Evolutionary conservation across 2,888 invertebrate species (phyloP), one percentile per base, ranked within the genome.

Genomic region (Mactromeris polynyma): DNA sequence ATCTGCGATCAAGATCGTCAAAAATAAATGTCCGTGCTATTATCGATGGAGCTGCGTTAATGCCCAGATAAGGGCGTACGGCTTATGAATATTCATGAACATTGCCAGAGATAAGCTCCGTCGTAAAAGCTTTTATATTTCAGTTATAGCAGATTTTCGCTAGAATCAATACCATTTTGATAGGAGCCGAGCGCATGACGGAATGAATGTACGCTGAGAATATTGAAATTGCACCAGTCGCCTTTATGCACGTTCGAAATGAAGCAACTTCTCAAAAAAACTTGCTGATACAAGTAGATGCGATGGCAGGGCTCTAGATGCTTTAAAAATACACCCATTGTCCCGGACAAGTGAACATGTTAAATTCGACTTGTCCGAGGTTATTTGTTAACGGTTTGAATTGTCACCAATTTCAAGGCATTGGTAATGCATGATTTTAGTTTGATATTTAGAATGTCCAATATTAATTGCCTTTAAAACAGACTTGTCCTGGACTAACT

Each of bases 61-160:
- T 89, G 83, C 83, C 26, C 38, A 81, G 89, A 89, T 89, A 89
- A 89, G 86, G 64, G 46, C 85, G n/a, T 31, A 21, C 33, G 51
- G 33, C 51, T 89, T 80, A 85, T 89, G 89, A 86, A 89, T 89
- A 89, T 89, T 89, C 89, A 89, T 89, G 86, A 86, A 81, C 58
- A 31, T 19, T 31, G 46, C n/a, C 46, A 42, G 42, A 83, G 89
- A 89, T 89, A 89, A 89, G 89, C 26, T 31, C 11, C 58, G 36
- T 73, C 89, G 86, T 86, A 89, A 86, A 89, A 83, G 86, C 86
- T 83, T 86, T 89, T 86, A 89, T 82, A 40, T 78, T 84, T 54
- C 84, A 33, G 84, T 77, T 73, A 51, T 36, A 78, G 78, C 73
- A 78, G 78, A 73, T 84, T 84, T 84, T 84, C 78, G 78, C 77